Base-by-base conservation (phyloP, 2,797 vertebrate species). In the Acipenser ruthenus region DNA sequence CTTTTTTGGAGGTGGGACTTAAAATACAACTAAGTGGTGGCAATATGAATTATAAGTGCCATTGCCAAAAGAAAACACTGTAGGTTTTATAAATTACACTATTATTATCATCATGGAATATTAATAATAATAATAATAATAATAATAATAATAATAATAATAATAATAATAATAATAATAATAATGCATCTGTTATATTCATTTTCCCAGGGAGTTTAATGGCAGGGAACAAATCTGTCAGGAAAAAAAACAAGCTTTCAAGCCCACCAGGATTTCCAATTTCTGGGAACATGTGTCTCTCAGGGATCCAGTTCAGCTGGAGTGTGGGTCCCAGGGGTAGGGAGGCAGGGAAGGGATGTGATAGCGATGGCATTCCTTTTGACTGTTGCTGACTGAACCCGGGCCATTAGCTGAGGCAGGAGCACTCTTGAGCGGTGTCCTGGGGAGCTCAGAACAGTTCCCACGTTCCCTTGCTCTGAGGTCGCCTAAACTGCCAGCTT, bases 371-470 rank as follows among this genome's bases (percentile, higher is more conserved):
- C 50, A 53, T 51, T 8, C 15, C 37, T 37, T 37, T 37, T 49
- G 13, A 60, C 64, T 50, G n/a, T 58, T 10, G 15, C 55, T 37
- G 37, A 58, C 10, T 13, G 55, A 58, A 13, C 12, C 55, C 7
- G 60, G 66, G 60, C 50, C 50, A n/a, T 15, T 37, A 52, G 48
- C 62, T 49, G 49, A 18, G 10, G 72, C 7, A 52, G 12, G 62
- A 63, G 61, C 10, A 37, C 37, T 37, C 37, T 37, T 37, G 37
- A 37, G 37, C 37, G 5, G 37, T 37, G 37, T 37, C n/a, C 15
- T 55, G 69, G 76, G n/a, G 70, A 71, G 74, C 77, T 75, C 60
- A 73, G 80, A 80, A 73, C 78, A 80, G 82, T 88, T 87, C 85
- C 79, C 85, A 88, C 78, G 83, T 82, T 79, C 80, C 72, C 60